These are phyloP conservation scores for Drosophila kikkawai DNA, from an alignment of 1,140 invertebrate species.

Conservation along the genomic window DNA sequence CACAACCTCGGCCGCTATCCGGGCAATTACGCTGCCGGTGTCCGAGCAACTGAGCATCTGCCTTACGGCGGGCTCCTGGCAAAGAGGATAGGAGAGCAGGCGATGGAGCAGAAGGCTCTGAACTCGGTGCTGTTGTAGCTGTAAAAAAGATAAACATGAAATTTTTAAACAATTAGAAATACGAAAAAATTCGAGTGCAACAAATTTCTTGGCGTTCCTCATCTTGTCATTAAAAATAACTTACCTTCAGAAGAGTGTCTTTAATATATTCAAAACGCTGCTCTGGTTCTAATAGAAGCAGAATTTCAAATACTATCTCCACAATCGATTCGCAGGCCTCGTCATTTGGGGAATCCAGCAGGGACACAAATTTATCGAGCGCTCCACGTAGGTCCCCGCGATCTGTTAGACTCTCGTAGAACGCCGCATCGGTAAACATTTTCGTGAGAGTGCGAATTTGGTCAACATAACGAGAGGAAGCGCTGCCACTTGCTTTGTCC, in stretches of 20 bases:
- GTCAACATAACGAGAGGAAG: conserved; percentile 50
- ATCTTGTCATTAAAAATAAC: background rate
- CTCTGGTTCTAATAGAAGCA: conserved; percentile 85
- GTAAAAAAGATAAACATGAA: background rate
- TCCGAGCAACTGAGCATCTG: conserved; percentile 86
- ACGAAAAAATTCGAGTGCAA: too few relatives aligned
- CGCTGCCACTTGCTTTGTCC: conserved; percentile 59
- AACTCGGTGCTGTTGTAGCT: conserved; percentile 57
- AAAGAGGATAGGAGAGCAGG: conserved; percentile 85
- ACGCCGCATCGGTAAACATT: conserved; percentile 67
- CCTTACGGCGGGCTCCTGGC: conserved; percentile 85
- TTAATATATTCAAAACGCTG: conserved; percentile 86
- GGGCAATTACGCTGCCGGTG: conserved; percentile 83
- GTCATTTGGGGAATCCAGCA: conserved; percentile 84
- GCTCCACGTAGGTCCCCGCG: conserved; percentile 84
- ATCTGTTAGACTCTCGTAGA: conserved; percentile 65
- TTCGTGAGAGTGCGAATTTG: conserved; percentile 65
- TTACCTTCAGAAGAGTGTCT: conserved; percentile 65
- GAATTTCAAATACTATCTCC: conserved; percentile 87
- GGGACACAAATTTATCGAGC: conserved; percentile 85
- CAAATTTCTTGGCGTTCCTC: background rate
- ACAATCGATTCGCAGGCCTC: conserved; percentile 85
- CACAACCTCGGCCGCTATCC: conserved; percentile 83
- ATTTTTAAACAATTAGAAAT: background rate
- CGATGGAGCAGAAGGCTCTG: conserved; percentile 85